Percentiles rank a stretch among this genome's conserved stretches.
These are phyloP conservation scores for Shargacucullia verbasci DNA, from an alignment of 2,888 invertebrate species.

Conservation along the genomic window DNA sequence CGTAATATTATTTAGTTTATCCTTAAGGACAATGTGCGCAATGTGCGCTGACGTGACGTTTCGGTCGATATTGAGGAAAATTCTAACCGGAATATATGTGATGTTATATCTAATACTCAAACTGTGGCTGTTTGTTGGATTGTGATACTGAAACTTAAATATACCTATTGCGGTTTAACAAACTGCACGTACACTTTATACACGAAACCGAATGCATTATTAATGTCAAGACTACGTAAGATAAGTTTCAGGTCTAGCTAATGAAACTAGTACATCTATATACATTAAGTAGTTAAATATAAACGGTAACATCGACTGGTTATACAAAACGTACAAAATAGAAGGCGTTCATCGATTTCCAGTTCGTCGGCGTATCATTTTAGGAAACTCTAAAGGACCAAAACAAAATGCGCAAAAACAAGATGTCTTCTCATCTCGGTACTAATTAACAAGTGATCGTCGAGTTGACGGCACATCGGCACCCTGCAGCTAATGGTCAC, in stretches of 20 bases:
- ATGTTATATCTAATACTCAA: conserved; percentile 8
- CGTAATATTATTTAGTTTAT: background rate
- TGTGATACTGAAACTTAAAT: conserved; percentile 14
- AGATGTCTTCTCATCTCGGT: conserved; percentile 65
- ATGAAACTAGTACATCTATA: background rate
- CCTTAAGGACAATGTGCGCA: conserved; percentile 16
- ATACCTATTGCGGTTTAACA: conserved; percentile 20
- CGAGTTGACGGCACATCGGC: conserved; percentile 24
- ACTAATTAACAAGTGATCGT: conserved; percentile 30
- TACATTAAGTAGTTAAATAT: background rate
- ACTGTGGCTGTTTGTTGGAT: conserved; percentile 1
- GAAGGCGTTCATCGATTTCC: conserved; percentile 36
- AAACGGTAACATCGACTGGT: background rate
- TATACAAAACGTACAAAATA: conserved; percentile 25
- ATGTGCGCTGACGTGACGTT: conserved; percentile 29
- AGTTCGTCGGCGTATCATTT: conserved; percentile 38
- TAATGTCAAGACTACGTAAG: conserved; percentile 16
- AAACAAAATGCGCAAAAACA: conserved; percentile 71
- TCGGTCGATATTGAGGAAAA: conserved; percentile 32
- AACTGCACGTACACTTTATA: conserved; percentile 13
- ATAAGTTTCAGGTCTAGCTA: conserved; percentile 7
- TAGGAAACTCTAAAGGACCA: conserved; percentile 50
- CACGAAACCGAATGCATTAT: conserved; percentile 30
- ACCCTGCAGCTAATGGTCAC: conserved; percentile 54
- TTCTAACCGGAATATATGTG: conserved; percentile 25